Evolutionary conservation across 1,140 invertebrate species (phyloP).

Genomic region (Diorhabda sublineata): DNA sequence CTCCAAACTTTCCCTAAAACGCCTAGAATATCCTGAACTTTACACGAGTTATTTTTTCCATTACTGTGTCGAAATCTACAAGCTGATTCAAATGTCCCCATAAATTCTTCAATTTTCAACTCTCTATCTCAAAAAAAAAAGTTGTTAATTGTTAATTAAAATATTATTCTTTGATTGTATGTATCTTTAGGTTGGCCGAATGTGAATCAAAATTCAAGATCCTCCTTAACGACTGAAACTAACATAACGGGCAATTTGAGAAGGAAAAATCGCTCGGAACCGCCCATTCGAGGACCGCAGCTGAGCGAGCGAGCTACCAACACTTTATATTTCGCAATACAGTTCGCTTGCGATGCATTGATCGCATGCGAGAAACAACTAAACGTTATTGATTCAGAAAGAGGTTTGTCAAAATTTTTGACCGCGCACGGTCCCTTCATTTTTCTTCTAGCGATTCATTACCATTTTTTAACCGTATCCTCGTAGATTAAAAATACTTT

Average conservation of each 20-base stretch:
- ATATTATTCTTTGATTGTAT: not conserved
- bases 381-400: slow-evolving; percentile 59
- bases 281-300: slow-evolving; percentile 38
- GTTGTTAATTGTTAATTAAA: too few relatives aligned
- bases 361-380: slow-evolving; percentile 54
- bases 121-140: slow-evolving; percentile 11
- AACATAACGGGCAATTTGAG: slow-evolving; percentile 15
- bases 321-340: slow-evolving; percentile 41
- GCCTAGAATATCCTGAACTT: too few relatives aligned
- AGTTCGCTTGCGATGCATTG: slow-evolving; percentile 53
- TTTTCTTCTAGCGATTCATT: too few relatives aligned
- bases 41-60: too few relatives aligned
- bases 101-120: too few relatives aligned
- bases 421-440: too few relatives aligned
- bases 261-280: slow-evolving; percentile 25
- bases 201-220: slow-evolving; percentile 16
- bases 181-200: slow-evolving; percentile 23
- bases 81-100: too few relatives aligned
- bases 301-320: slow-evolving; percentile 37
- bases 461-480: too few relatives aligned
- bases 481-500: too few relatives aligned
- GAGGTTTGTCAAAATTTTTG: slow-evolving; percentile 40
- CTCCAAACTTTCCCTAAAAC: too few relatives aligned
- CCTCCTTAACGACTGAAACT: slow-evolving; percentile 3
- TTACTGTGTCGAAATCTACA: too few relatives aligned